Evolutionary conservation across 2,113 vertebrate genomes (phyloP).

Genomic region (Paratilapia polleni): DNA sequence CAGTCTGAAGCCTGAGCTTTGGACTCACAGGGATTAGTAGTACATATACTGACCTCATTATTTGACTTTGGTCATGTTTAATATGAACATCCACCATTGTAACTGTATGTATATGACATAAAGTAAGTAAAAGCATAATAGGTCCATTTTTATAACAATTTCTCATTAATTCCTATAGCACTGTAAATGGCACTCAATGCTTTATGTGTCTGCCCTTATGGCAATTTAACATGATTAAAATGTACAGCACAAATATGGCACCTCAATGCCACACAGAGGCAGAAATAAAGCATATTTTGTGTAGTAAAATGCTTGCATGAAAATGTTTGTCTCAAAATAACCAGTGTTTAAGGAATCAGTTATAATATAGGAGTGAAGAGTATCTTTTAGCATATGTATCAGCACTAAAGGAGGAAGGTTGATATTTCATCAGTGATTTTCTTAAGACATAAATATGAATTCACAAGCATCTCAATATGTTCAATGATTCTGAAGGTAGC

Average conservation of each 20-base stretch:
- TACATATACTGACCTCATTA: background rate
- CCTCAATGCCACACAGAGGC: slow-evolving; percentile 44
- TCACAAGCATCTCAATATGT: slow-evolving; percentile 30
- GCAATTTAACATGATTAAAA: background rate
- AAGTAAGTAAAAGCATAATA: too few relatives aligned
- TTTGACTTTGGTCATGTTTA: background rate
- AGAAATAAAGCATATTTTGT: slow-evolving; percentile 22
- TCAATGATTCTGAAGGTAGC: slow-evolving; percentile 35
- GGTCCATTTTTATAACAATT: too few relatives aligned
- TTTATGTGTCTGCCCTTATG: background rate
- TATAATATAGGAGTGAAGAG: background rate
- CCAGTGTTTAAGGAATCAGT: background rate
- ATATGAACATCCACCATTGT: background rate
- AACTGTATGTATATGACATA: background rate
- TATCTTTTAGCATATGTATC: background rate
- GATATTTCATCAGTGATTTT: slow-evolving; percentile 10
- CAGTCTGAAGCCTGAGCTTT: background rate
- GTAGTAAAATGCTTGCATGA: slow-evolving; percentile 6
- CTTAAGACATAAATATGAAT: slow-evolving; percentile 21
- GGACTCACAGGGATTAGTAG: background rate
- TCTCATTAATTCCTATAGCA: background rate
- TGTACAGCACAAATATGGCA: slow-evolving; percentile 25
- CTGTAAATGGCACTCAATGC: background rate
- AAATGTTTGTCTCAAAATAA: background rate
- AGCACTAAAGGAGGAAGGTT: background rate